Base-by-base conservation (phyloP, 2,888 invertebrate species). In the Sinodicranocentrus sp. region DNA sequence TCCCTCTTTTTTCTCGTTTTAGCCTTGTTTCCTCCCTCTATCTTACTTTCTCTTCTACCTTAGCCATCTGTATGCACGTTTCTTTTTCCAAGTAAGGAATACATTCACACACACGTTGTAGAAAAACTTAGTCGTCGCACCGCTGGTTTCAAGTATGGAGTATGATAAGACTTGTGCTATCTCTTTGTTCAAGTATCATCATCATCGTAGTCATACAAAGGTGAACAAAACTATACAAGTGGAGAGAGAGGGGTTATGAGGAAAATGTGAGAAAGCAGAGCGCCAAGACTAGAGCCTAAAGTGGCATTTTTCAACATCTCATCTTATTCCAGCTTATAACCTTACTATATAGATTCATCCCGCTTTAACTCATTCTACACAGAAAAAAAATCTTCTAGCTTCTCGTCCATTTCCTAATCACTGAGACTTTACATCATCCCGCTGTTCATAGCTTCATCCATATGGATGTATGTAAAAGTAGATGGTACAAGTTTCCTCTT, bases 21-120 rank as follows among this genome's bases (percentile, higher is more conserved):
- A 43, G 59, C 76, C 44, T 63, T 77, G 63, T 83, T 76, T 61
- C 70, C 63, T 76, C 48, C 70, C 63, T 25, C 54, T 70, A n/a
- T 28, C 28, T 25, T 70, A 52, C 70, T 63, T 19, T 44, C 8
- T 25, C 19, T 26, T 13, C 26, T 48, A 57, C 21, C 21, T 3
- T 6, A 3, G 15, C 48, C n/a, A 48, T 48, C 13, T 48, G 48
- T 48, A 67, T 44, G 17, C 67, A 67, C 44, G 44, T 17, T 21
- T 44, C 25, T 23, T 23, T 5, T 48, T 48, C 6, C 15, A 48
- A n/a, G 10, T 3, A 10, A 48, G n/a, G 48, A 48, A 6, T 48
- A 48, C 10, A 15, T 3, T n/a, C 15, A 48, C 48, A n/a, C 48
- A n/a, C 48, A 10, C 10, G 48, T 15, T 48, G 10, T n/a, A n/a